Percentiles rank a stretch among this genome's conserved stretches.
phyloP scores from a whole-genome alignment of 2,797 vertebrate species.

The Knipowitschia caucasica region DNA sequence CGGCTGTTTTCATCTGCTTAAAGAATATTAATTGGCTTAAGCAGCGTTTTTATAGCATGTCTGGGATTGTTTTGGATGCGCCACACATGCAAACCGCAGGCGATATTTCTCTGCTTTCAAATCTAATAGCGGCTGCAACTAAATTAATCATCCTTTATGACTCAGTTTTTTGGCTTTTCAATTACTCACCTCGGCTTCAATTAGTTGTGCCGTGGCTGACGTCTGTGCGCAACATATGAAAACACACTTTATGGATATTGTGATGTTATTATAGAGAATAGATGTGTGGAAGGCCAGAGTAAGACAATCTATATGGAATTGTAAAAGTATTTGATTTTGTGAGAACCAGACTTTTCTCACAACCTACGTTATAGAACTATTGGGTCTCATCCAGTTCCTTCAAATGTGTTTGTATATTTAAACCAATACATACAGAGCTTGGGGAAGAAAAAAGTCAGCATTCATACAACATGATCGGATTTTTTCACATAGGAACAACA shows the following conservation, averaged over 20 bases:
- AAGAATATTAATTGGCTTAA: constrained; percentile 1
- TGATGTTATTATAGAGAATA: too few relatives aligned
- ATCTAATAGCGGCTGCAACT: constrained; percentile 23
- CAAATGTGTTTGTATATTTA: too few relatives aligned
- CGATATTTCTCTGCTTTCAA: constrained; percentile 11
- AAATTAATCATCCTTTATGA: constrained; percentile 38
- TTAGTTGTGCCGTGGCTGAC: constrained; percentile 9
- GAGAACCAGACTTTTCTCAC: too few relatives aligned
- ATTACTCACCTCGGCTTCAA: constrained; percentile 38
- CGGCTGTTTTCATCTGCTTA: neutral
- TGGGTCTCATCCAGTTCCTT: too few relatives aligned
- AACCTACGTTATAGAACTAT: too few relatives aligned
- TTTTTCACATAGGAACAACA: too few relatives aligned
- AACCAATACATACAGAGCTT: too few relatives aligned
- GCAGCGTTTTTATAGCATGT: neutral
- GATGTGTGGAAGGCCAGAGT: too few relatives aligned
- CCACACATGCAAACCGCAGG: constrained; percentile 12
- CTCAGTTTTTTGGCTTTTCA: constrained; percentile 36
- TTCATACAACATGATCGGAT: too few relatives aligned
- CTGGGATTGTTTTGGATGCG: constrained; percentile 10
- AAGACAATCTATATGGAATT: too few relatives aligned
- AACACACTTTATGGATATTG: constrained; percentile 5
- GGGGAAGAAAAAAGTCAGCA: too few relatives aligned
- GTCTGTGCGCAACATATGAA: neutral
- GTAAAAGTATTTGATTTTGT: too few relatives aligned